These are phyloP conservation scores for Ypsolopha sequella DNA, from an alignment of 2,888 invertebrate species.

Conservation along the genomic window DNA sequence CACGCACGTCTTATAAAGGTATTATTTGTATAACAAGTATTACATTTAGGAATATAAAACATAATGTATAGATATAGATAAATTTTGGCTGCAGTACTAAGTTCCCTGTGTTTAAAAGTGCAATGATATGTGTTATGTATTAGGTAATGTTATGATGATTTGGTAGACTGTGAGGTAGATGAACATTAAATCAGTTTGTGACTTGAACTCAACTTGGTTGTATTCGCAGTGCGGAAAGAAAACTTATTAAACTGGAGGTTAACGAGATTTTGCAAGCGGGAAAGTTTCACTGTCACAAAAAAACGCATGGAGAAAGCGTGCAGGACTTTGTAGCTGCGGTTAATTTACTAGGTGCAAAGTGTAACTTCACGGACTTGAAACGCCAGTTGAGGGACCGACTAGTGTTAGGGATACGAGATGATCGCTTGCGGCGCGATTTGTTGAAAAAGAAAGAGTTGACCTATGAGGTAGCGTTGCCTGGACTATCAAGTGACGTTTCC, in stretches of 20 bases:
- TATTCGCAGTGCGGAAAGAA: slow-evolving; percentile 4
- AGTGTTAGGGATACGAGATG: slow-evolving; percentile 2
- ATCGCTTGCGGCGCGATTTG: not conserved
- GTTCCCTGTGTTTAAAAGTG: no score
- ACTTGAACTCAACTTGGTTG: no score
- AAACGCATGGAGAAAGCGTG: not conserved
- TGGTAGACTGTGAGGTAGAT: no score
- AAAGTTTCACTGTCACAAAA: not conserved
- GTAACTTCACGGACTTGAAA: slow-evolving; percentile 1
- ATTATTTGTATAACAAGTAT: no score
- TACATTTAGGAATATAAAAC: no score
- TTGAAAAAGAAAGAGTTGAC: not conserved
- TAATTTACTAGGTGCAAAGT: not conserved
- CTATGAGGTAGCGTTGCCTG: not conserved
- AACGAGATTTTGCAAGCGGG: not conserved
- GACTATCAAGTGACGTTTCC: not conserved
- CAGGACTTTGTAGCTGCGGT: slow-evolving; percentile 2
- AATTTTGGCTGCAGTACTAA: no score
- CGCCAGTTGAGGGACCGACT: slow-evolving; percentile 3
- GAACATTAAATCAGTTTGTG: no score
- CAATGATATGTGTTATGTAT: no score
- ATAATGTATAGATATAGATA: no score
- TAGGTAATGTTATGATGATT: no score
- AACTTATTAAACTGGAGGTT: slow-evolving; percentile 3
- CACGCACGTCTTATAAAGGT: no score